phyloP scores from a whole-genome alignment of 2,888 invertebrate genomes.

The Drosophila putrida region DNA sequence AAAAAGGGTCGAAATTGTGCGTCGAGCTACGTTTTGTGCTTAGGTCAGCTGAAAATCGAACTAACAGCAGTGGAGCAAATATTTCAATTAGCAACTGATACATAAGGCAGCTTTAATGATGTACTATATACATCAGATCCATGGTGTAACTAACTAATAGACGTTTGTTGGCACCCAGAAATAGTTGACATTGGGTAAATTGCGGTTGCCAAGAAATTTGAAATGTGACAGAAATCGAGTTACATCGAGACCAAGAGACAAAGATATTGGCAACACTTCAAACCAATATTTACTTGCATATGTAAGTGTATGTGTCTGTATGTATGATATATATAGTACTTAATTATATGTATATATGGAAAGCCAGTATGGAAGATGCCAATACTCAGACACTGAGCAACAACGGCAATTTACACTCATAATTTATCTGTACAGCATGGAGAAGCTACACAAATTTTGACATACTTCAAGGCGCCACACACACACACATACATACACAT shows the following conservation, averaged over 20 bases:
- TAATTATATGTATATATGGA: not conserved
- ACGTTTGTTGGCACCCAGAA: conserved; percentile 13
- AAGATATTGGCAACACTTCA: conserved; percentile 23
- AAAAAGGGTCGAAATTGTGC: conserved; percentile 33
- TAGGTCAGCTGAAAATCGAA: conserved; percentile 46
- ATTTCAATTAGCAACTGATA: conserved; percentile 61
- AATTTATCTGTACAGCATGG: conserved; percentile 61
- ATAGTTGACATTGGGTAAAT: conserved; percentile 31
- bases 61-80: conserved; percentile 26
- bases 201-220: conserved; percentile 34
- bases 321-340: not conserved
- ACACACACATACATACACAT: conserved; percentile 28
- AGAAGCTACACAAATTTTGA: conserved; percentile 58
- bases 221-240: conserved; percentile 46
- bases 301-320: not conserved
- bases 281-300: conserved; percentile 1
- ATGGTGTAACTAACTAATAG: conserved; percentile 7
- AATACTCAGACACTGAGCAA: conserved; percentile 59
- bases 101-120: not conserved
- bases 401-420: conserved; percentile 66
- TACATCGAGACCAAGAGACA: conserved; percentile 19
- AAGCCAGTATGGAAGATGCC: conserved; percentile 25
- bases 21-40: conserved; percentile 32
- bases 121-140: conserved; percentile 17
- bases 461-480: conserved; percentile 65